Base-by-base conservation (phyloP, 2,113 vertebrate species). In the Agapornis roseicollis region DNA sequence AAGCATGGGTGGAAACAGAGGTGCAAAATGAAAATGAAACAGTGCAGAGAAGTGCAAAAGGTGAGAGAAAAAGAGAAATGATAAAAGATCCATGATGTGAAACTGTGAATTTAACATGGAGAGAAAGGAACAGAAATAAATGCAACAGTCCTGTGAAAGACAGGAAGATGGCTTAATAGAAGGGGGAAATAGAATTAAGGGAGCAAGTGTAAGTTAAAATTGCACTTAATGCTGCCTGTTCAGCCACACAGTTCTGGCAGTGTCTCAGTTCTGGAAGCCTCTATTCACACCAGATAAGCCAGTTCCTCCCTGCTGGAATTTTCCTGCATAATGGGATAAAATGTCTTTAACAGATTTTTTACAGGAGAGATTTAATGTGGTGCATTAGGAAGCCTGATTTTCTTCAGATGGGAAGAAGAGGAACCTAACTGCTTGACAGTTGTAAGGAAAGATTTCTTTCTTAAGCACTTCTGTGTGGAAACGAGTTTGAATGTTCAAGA, bases 291-390 rank as follows among this genome's bases (percentile, higher is more conserved):
- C 79, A 96, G 76, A 60, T 94, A 88, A 91, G 90, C 60, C 72
- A 88, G 88, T 86, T 95, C 69, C 47, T 80, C 58, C 78, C 53
- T 78, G 79, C 35, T 86, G 76, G 76, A 91, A 44, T 70, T 91
- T 13, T 73, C 72, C 68, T 95, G 82, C 68, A 42, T 86, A 85
- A 89, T 74, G 37, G 72, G 64, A 71, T 4, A 9, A 64, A 44
- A 94, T 83, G 84, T 96, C 72, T 79, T 83, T 64, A 91, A 58
- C 85, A 91, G 88, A 89, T 88, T 86, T 86, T 88, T 83, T 95
- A 74, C 2, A 1, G 24, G 50, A 69, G 65, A 37, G 31, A 52
- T 86, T 80, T 58, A 53, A 88, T 27, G n/a, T 66, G 33, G 28
- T 41, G 77, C 63, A 24, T 72, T 60, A 39, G 58, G 61, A 93